phyloP scores from a whole-genome alignment of 2,797 vertebrate species.

The Falco berigora region DNA sequence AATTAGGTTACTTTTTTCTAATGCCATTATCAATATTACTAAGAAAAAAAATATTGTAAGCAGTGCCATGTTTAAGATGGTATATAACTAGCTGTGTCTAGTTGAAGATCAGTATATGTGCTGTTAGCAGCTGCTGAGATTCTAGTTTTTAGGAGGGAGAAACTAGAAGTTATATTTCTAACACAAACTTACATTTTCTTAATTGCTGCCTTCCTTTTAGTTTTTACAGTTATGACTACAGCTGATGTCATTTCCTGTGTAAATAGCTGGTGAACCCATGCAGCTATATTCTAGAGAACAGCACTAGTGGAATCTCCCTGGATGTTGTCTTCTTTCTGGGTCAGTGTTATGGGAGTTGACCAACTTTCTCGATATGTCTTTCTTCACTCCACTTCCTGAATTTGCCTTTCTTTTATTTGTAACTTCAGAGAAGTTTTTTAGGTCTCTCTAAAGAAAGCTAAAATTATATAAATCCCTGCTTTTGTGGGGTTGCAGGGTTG shows the following conservation, averaged over 20 bases:
- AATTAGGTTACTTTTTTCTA: not conserved
- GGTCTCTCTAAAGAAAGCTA: not conserved
- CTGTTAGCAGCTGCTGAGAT: not conserved
- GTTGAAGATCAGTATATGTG: not conserved
- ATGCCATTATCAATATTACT: not conserved
- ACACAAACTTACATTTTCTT: not conserved
- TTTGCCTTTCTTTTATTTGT: not conserved
- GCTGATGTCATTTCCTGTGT: not conserved
- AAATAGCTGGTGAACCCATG: not conserved
- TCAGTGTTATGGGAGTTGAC: not conserved
- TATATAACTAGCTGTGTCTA: not conserved
- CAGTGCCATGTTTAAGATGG: not conserved
- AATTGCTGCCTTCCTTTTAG: not conserved
- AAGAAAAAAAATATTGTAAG: not conserved
- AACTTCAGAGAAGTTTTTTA: not conserved
- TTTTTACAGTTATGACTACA: not conserved
- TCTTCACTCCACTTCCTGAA: not conserved
- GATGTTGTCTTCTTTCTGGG: not conserved
- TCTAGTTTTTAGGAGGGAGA: not conserved
- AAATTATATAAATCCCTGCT: not conserved
- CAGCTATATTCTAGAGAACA: not conserved
- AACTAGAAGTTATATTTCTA: not conserved
- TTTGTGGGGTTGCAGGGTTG: not conserved
- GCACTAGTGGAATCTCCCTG: not conserved
- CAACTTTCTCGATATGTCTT: not conserved